These are phyloP conservation scores for Xenops minutus DNA, from an alignment of 2,797 vertebrate species.

Conservation along the genomic window DNA sequence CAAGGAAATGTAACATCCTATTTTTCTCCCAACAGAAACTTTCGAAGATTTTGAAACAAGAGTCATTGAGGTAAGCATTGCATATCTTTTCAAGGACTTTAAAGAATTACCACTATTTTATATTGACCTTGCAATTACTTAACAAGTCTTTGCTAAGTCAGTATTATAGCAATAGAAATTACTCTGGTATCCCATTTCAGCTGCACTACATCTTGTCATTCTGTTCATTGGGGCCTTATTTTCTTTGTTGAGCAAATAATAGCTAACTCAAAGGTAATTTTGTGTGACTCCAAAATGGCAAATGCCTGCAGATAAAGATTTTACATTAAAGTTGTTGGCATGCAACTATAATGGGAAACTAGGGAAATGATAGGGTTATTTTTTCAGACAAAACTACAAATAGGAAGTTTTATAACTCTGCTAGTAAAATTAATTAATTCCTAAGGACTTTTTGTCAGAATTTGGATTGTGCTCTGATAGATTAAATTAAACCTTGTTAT, in stretches of 20 bases:
- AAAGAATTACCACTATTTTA: background rate
- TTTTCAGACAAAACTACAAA: background rate
- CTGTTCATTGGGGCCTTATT: background rate
- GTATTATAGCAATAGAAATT: background rate
- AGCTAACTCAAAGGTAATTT: background rate
- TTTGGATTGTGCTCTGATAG: background rate
- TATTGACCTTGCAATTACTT: background rate
- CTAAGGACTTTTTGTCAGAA: background rate
- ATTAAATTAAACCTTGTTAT: background rate
- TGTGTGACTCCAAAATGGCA: background rate
- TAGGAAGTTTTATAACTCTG: background rate
- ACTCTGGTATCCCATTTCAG: background rate
- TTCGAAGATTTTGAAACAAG: constrained; percentile 89
- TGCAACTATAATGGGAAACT: background rate
- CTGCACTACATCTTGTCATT: background rate
- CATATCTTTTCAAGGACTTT: background rate
- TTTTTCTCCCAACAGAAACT: constrained; percentile 81
- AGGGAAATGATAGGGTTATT: background rate
- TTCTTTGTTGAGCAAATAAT: background rate
- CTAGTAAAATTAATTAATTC: background rate
- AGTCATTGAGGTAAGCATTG: constrained; percentile 88
- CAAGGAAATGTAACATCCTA: background rate
- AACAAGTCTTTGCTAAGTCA: background rate
- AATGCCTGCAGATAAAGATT: background rate
- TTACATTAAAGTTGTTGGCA: background rate